These are phyloP conservation scores for Trichechus manatus DNA, from an alignment of 2,113 vertebrate species.

Conservation along the genomic window DNA sequence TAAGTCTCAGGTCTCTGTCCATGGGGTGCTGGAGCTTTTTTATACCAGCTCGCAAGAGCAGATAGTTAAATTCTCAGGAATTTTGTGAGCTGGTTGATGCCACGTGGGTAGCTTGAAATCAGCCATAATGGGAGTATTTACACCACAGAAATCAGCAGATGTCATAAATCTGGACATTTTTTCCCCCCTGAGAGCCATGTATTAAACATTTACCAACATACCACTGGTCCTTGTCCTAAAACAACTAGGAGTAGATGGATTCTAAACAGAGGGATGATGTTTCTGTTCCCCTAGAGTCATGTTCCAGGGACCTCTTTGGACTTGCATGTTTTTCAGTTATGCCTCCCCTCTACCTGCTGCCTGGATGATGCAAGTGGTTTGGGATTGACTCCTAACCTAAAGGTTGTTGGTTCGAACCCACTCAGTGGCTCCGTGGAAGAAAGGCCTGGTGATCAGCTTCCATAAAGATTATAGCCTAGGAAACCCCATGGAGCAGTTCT, in stretches of 20 bases:
- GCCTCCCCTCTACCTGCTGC: background rate
- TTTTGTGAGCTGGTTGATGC: background rate
- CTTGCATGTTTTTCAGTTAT: background rate
- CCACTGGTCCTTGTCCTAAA: background rate
- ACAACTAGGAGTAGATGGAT: background rate
- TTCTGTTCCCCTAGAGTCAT: background rate
- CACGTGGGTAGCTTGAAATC: background rate
- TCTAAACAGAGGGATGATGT: background rate
- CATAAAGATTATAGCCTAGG: too few species aligned
- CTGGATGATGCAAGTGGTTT: too few species aligned
- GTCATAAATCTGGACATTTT: background rate
- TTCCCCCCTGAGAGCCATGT: background rate
- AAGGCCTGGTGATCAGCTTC: too few species aligned
- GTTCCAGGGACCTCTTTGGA: background rate
- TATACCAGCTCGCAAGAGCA: background rate
- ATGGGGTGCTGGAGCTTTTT: background rate
- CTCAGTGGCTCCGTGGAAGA: too few species aligned
- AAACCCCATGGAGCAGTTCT: too few species aligned
- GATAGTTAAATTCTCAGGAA: background rate
- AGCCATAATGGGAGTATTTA: background rate
- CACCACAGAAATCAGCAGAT: conserved; percentile 19
- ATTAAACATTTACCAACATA: background rate
- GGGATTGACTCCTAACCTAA: too few species aligned
- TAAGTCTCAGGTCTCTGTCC: background rate
- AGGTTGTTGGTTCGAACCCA: too few species aligned